Base-by-base conservation (phyloP, 2,888 invertebrate genomes). In the Caradrina kadenii region DNA sequence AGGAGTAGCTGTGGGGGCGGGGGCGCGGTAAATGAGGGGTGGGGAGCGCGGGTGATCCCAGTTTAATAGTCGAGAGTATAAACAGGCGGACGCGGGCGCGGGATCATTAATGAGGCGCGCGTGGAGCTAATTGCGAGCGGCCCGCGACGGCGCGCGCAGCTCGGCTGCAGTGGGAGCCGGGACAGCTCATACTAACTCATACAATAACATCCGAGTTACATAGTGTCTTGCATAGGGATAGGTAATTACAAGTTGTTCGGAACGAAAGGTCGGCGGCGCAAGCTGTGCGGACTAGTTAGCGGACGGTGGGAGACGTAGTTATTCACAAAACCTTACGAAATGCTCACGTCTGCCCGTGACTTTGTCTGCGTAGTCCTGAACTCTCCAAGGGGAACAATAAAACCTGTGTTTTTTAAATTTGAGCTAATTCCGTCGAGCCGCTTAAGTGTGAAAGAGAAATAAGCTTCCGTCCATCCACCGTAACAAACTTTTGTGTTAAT, bases 41-140 rank as follows among this genome's bases (percentile, higher is more conserved):
- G 26, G 42, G 7, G n/a, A n/a, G 42, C 2, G 19, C 7, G 15
- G 5, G 11, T 31, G 59, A 63, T 49, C 8, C 26, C 17, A 58
- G 55, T 56, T 68, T 55, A 56, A 49, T 59, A 59, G 69, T 59
- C 48, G 35, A 19, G 35, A 48, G 48, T 48, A 0, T 68, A 19
- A 59, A 22, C 19, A 45, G 26, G n/a, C 22, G 10, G 21, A 50
- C 22, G 8, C 13, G 19, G 19, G 49, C 31, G 50, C 22, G 26
- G n/a, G 49, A 19, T 21, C 22, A 6, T 35, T 21, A 35, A 35
- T 21, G n/a, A 21, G 26, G 21, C 52, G n/a, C 45, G 61, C 15
- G 53, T 15, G n/a, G 35, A 22, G 53, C 15, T 22, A 13, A 13
- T n/a, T 1, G 13, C 17, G 42, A 11, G 42, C 26, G 11, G 42